Evolutionary conservation across 2,797 vertebrate genomes (phyloP).

Genomic region (Glyptemys insculpta): DNA sequence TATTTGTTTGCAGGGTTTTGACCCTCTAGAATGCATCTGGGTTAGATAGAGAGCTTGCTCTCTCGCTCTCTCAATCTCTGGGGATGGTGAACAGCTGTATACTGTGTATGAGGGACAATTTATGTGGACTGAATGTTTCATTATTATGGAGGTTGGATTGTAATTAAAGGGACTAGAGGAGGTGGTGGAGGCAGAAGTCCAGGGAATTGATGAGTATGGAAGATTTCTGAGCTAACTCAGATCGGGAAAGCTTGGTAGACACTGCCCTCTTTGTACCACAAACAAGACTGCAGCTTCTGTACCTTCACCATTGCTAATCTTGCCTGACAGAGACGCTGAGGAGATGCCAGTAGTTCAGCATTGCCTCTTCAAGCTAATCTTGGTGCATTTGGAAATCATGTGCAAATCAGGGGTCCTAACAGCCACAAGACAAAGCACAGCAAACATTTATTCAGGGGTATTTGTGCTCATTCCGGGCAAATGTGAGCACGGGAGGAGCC

Average conservation of each 20-base stretch:
- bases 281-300: slow-evolving; percentile 44
- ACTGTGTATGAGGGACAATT: neutral
- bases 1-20: slow-evolving; percentile 1
- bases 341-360: neutral
- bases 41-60: neutral
- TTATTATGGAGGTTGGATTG: slow-evolving; percentile 1
- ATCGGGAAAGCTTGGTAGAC: slow-evolving; percentile 61
- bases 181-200: neutral
- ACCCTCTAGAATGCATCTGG: neutral
- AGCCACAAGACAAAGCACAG: neutral
- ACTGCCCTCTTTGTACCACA: slow-evolving; percentile 73
- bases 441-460: neutral
- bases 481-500: accelerated
- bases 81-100: slow-evolving; percentile 20
- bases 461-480: neutral
- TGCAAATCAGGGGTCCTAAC: slow-evolving; percentile 20
- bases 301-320: neutral
- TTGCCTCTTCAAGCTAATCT: slow-evolving; percentile 25
- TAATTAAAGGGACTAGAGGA: slow-evolving; percentile 20
- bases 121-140: neutral
- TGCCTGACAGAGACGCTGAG: slow-evolving; percentile 6
- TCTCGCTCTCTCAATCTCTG: neutral
- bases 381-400: slow-evolving; percentile 42
- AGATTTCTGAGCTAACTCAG: neutral
- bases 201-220: neutral